Evolutionary conservation across 2,113 vertebrate genomes (phyloP), one percentile per base, ranked within the genome.

Genomic region (Eleginops maclovinus): DNA sequence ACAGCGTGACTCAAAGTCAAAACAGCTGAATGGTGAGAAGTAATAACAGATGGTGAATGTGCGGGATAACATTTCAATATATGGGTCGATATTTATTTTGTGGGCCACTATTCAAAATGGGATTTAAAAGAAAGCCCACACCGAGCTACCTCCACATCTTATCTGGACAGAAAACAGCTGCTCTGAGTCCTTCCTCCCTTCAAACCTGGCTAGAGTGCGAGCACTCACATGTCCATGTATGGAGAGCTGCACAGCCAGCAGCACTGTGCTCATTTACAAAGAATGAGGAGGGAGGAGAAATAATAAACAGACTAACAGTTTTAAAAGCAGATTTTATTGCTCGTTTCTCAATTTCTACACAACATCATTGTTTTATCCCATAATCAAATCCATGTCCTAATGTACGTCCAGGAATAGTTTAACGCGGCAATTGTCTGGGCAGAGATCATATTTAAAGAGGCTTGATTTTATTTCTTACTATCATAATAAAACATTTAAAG

Each of bases 221-320:
- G 21, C 64, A 3, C 24, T 75, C 71, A 55, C 56, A 26, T 49
- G 1, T 41, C 79, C 79, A 28, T 68, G 26, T 68, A 81, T 41
- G 71, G 78, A 74, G 41, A 19, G 40, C 61, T 41, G 71, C 71
- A 74, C 26, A 19, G 40, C 61, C 14, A 24, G n/a, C 26, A 47
- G 3, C 47, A 9, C 22, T 14, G 61, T 28, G 41, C 12, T 36
- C 15, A 46, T 15, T 55, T 55, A 24, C 41, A 24, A 49, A 72
- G 54, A 65, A n/a, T 22, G 68, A 66, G 21, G 47, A 28, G 12
- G 50, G 47, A 54, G 56, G 17, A 9, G 55, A 65, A 19, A 22
- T 0, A 4, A 16, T 10, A 0, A 16, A 71, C 41, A 15, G n/a
- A 15, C 67, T 44, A 44, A 44, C 43, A 44, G 2, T 4, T 44